These are phyloP conservation scores for Lypha dubia DNA, from an alignment of 2,888 invertebrate genomes.

Conservation along the genomic window DNA sequence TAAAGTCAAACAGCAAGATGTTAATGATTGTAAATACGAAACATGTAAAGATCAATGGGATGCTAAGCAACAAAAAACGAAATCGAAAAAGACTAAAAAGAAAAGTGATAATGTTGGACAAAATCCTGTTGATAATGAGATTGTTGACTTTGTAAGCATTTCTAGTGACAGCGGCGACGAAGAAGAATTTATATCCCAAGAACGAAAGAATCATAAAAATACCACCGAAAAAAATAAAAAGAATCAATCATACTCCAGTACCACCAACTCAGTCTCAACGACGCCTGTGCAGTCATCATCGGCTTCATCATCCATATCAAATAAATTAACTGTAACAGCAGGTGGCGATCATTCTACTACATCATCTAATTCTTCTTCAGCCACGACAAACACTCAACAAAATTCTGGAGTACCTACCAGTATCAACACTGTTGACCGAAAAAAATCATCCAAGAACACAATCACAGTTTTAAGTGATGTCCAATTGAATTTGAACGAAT, in stretches of 20 bases:
- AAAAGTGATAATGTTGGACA: constrained; percentile 60
- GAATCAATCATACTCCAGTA: neutral
- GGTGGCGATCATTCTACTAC: constrained; percentile 8
- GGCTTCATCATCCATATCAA: constrained; percentile 11
- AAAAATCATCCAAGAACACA: constrained; percentile 78
- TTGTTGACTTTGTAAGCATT: constrained; percentile 68
- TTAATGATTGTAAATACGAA: constrained; percentile 72
- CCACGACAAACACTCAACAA: constrained; percentile 32
- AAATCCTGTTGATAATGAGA: constrained; percentile 35
- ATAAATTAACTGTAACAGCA: constrained; percentile 2
- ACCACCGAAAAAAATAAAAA: constrained; percentile 58
- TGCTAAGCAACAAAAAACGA: constrained; percentile 34
- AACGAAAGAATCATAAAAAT: constrained; percentile 46
- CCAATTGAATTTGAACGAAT: constrained; percentile 82
- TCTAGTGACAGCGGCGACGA: constrained; percentile 67
- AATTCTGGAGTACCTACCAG: constrained; percentile 24
- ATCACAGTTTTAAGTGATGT: constrained; percentile 83
- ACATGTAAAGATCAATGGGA: constrained; percentile 29
- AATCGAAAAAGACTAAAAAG: constrained; percentile 21
- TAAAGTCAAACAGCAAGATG: constrained; percentile 71
- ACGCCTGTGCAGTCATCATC: constrained; percentile 28
- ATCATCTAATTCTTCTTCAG: constrained; percentile 20
- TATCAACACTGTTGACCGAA: constrained; percentile 50
- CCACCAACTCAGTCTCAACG: neutral
- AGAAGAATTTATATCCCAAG: constrained; percentile 68